These are phyloP conservation scores for Plutella xylostella DNA, from an alignment of 2,888 invertebrate species.

Conservation along the genomic window DNA sequence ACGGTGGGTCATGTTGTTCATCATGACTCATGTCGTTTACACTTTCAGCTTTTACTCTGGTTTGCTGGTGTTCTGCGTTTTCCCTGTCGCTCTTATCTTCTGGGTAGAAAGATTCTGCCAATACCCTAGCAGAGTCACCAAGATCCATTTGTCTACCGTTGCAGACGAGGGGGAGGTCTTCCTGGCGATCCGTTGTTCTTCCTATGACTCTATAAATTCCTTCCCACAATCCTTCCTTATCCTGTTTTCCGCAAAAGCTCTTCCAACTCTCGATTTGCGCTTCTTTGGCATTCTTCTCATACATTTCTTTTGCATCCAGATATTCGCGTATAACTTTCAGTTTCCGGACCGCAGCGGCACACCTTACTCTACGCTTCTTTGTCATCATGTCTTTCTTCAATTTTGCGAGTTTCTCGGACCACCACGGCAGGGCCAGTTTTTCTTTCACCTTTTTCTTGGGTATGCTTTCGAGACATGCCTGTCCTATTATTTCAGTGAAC, in stretches of 20 bases:
- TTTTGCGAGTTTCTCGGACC: conserved; percentile 1
- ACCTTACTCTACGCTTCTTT: conserved; percentile 4
- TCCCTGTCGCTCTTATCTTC: neutral
- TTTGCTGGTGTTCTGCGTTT: neutral
- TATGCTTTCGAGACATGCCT: neutral
- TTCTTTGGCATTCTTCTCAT: neutral
- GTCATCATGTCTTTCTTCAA: conserved; percentile 1
- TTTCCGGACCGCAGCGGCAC: conserved; percentile 1
- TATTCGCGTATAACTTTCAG: conserved; percentile 1
- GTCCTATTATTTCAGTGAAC: neutral
- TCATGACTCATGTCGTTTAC: neutral
- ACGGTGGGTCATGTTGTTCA: conserved; percentile 7
- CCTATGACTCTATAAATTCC: conserved; percentile 3
- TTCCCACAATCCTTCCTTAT: conserved; percentile 4
- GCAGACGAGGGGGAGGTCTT: neutral
- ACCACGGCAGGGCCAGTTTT: conserved; percentile 9
- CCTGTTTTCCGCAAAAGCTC: conserved; percentile 1
- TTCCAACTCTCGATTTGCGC: conserved; percentile 1
- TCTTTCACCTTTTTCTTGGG: neutral
- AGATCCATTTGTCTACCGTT: neutral
- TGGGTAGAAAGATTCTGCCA: conserved; percentile 6
- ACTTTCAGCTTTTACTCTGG: neutral
- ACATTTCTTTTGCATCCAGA: neutral
- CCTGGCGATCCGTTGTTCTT: neutral
- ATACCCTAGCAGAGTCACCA: neutral